Base-by-base conservation (phyloP, 2,797 vertebrate species). In the Pipistrellus nathusii region DNA sequence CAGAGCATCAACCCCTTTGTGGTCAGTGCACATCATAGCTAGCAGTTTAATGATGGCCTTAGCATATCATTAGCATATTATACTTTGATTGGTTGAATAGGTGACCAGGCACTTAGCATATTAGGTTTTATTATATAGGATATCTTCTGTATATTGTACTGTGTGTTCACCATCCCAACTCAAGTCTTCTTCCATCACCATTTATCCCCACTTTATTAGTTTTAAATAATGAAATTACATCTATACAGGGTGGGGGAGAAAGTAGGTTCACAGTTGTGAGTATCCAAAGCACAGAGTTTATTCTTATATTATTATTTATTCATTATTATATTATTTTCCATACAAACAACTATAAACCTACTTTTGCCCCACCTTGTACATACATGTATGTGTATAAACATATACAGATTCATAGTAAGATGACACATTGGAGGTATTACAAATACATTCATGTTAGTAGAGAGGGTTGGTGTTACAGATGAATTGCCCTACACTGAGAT, bases 161-260 rank as follows among this genome's bases (percentile, higher is more conserved):
- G n/a, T 35, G 18, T 77, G 32, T 55, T 78, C 21, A 78, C 12
- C 12, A 78, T 7, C 20, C 21, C 51, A 78, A 55, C 3, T 35
- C 13, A 38, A 78, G 21, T 55, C 51, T 55, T 21, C 51, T 35
- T 55, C 51, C 51, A 78, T 78, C 32, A 25, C 7, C 51, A 78
- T 78, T 55, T 78, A 55, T 55, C n/a, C 13, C n/a, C 21, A 32
- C 51, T 55, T 78, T 85, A 23, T 76, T 75, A 90, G 6, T 83
- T 92, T 87, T 32, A 55, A 92, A 86, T 76, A 83, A 35, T 62
- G 71, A 68, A 55, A 86, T 81, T 57, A 8, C 7, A 57, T 71
- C 48, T 46, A 25, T 15, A 55, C 10, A 2, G 32, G 32, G 3
- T 8, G 32, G 8, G 64, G 64, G 17, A 17, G 0, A 20, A 35